Base-by-base conservation (phyloP, 2,888 invertebrate genomes). In the Schizaphis graminum region DNA sequence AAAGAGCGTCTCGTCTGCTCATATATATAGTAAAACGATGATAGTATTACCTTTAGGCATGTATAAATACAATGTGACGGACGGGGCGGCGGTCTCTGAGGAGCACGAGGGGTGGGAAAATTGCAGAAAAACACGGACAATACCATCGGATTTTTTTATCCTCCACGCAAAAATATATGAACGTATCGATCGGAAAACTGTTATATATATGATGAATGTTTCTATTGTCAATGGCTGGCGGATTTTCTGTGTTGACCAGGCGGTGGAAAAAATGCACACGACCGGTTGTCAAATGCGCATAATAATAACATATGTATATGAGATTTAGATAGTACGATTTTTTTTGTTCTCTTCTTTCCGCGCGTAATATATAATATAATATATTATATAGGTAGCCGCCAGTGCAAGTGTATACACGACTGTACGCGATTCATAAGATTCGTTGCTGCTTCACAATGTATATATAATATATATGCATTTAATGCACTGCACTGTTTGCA, bases 141-240 rank as follows among this genome's bases (percentile, higher is more conserved):
- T 77, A 77, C 77, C 35, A 35, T 35, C 2, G 7, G 77, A 35
- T n/a, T 21, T 77, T 67, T 77, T 77, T 77, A 86, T 91, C 28
- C 41, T 85, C 86, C 28, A 10, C 56, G 28, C 10, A 26, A 56
- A 85, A 47, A 86, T n/a, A 87, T n/a, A 87, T 11, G 87, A 26
- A 61, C 13, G 61, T 61, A 49, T 90, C 90, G 85, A 53, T 35
- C 92, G 77, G 49, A 21, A 89, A 93, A 93, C 77, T 85, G 26
- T 53, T 53, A 53, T 89, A 88, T 88, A 88, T 53, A 93, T 93
- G 92, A 93, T 93, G 92, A 88, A 93, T 93, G 92, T 93, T 88
- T 93, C 92, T 93, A 93, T 93, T 93, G 92, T 93, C 92, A 93
- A 77, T 41, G 89, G 67, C n/a, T 77, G 89, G 89, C 53, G 88